These are phyloP conservation scores for Troglohyphantes excavatus DNA, from an alignment of 2,888 invertebrate genomes.

Conservation along the genomic window DNA sequence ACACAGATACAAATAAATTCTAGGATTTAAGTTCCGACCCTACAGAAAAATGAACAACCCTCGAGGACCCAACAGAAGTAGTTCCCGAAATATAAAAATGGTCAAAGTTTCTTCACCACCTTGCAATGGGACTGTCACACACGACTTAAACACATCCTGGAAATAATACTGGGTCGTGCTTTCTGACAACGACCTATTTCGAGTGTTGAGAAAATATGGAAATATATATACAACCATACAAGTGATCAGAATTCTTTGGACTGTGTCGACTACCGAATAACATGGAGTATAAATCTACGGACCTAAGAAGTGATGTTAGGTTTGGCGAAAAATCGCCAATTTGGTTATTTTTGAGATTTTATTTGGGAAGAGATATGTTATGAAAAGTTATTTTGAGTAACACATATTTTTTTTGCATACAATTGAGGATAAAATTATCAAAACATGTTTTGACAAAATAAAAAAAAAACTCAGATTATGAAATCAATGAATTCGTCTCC, in stretches of 20 bases:
- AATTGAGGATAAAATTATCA: too few species aligned
- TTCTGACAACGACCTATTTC: slow-evolving; percentile 61
- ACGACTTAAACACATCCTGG: slow-evolving; percentile 45
- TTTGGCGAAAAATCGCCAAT: neutral
- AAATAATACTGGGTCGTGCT: slow-evolving; percentile 55
- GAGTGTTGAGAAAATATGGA: slow-evolving; percentile 43
- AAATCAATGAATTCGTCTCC: too few species aligned
- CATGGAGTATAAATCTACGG: slow-evolving; percentile 36
- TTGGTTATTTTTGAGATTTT: too few species aligned
- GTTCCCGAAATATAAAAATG: slow-evolving; percentile 17
- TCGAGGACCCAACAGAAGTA: neutral
- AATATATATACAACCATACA: slow-evolving; percentile 59
- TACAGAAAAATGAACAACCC: slow-evolving; percentile 11
- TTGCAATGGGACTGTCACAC: slow-evolving; percentile 4
- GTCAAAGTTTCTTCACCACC: slow-evolving; percentile 13
- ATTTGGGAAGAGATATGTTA: too few species aligned
- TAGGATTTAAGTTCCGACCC: slow-evolving; percentile 23
- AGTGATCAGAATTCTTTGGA: slow-evolving; percentile 75
- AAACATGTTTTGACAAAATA: too few species aligned
- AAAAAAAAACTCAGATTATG: too few species aligned
- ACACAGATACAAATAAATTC: slow-evolving; percentile 33
- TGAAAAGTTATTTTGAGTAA: too few species aligned
- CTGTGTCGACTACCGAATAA: slow-evolving; percentile 62
- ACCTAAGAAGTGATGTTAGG: neutral
- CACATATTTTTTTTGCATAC: too few species aligned